Evolutionary conservation across 2,888 invertebrate species (phyloP), one percentile per base, ranked within the genome.

Genomic region (Muschampia staudingeri): DNA sequence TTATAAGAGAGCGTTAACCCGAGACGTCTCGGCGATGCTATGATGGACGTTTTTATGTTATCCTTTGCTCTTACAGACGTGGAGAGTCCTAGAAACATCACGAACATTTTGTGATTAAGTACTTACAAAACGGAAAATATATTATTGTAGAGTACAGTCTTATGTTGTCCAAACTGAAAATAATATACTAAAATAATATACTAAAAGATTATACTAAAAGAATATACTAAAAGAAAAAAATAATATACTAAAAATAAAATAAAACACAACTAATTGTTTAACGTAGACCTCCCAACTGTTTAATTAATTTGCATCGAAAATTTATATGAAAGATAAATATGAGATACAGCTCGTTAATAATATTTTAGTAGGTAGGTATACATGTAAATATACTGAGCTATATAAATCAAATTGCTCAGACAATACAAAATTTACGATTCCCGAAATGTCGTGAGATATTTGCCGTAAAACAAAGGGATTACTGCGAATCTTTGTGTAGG

Each of bases 11-110:
- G 42, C 73, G 76, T 40, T 70, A 80, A 75, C 69, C 69, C 69
- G 69, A 75, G 80, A 76, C 69, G 37, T 70, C 40, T 14, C 65
- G 44, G 71, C 30, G 44, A 25, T 34, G 30, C 14, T 37, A 44
- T 80, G 76, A 76, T 56, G 70, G 67, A 76, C 80, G 70, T 75
- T 80, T 80, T 80, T 80, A 76, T 70, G 56, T 76, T 42, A 61
- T 67, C 25, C 71, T 52, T 4, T 34, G 37, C 44, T 30, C 11
- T 19, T 48, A 77, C 77, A 77, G 65, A 40, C 30, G 40, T 16
- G 69, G 40, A 34, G 8, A 30, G 16, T 70, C 34, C 34, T 34
- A 42, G 42, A 70, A 70, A 19, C 8, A 61, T 61, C 25, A 25
- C 61, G 11, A 11, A 25, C 25, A 25, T 25, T 61, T 61, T 61